These are phyloP conservation scores for Cisticola juncidis DNA, from an alignment of 2,113 vertebrate species.

Conservation along the genomic window DNA sequence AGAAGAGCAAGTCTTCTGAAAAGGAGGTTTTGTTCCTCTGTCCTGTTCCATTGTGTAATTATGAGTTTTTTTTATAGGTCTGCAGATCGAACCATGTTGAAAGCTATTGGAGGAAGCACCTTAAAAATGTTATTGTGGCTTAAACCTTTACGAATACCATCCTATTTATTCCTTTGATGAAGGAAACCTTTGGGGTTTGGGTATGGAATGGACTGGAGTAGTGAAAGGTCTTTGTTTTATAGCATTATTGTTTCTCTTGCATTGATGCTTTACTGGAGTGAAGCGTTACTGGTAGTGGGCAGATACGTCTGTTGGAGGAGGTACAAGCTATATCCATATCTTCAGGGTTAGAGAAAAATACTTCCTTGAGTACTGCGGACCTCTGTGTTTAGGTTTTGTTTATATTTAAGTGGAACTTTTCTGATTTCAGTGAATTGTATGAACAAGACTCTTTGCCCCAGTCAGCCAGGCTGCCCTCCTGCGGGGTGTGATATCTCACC, in stretches of 20 bases:
- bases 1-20: background rate
- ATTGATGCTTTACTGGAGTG: background rate
- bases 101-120: background rate
- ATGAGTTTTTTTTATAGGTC: background rate
- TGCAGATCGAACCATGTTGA: background rate
- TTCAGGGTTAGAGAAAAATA: background rate
- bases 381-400: background rate
- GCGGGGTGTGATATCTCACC: background rate
- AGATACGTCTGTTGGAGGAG: background rate
- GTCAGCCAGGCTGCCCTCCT: background rate
- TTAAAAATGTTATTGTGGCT: background rate
- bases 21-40: background rate
- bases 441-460: background rate
- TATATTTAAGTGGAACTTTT: background rate
- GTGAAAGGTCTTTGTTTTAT: background rate
- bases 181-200: background rate
- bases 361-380: background rate
- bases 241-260: background rate
- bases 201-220: background rate
- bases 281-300: background rate
- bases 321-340: fast-evolving
- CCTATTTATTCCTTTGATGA: background rate
- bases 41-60: background rate
- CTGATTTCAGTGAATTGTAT: background rate
- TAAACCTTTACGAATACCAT: background rate